Conservation (phyloP, 1,140 invertebrate species). For the Diabrotica virgifera region DNA sequence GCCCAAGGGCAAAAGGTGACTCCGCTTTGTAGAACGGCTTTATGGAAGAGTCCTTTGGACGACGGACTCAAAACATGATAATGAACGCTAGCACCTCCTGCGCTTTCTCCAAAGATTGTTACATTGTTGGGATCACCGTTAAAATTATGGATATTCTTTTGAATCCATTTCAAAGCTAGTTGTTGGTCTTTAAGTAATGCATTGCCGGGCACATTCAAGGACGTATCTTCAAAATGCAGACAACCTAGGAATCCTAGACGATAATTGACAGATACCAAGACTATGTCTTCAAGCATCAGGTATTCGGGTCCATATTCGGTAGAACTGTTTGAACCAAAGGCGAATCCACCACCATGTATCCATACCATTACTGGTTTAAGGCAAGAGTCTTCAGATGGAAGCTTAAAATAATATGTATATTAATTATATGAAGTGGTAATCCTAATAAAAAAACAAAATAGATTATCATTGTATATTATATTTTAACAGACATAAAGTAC, state of each 20-base stretch:
- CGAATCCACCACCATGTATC: conserved; percentile 63
- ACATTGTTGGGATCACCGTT: conserved; percentile 50
- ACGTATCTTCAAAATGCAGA: conserved; percentile 42
- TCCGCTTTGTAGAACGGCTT: conserved; percentile 63
- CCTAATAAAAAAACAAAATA: too few species aligned
- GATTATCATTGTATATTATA: too few species aligned
- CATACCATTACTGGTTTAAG: conserved; percentile 60
- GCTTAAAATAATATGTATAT: background rate
- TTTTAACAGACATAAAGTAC: too few species aligned
- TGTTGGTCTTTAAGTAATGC: conserved; percentile 62
- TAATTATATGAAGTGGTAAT: too few species aligned
- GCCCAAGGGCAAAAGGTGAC: conserved; percentile 44
- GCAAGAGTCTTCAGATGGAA: background rate
- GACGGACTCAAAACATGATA: conserved; percentile 37
- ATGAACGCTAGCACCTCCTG: conserved; percentile 49
- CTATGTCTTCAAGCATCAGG: conserved; percentile 57
- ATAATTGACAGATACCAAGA: conserved; percentile 54
- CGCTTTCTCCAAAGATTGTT: conserved; percentile 53
- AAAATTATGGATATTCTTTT: conserved; percentile 53
- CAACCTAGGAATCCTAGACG: conserved; percentile 51
- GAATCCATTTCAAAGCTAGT: conserved; percentile 57
- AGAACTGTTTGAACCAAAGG: conserved; percentile 55
- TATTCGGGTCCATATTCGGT: conserved; percentile 59
- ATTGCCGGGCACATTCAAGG: conserved; percentile 55
- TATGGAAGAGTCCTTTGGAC: conserved; percentile 53